phyloP scores from a whole-genome alignment of 2,113 vertebrate species.

The Datnioides undecimradiatus region DNA sequence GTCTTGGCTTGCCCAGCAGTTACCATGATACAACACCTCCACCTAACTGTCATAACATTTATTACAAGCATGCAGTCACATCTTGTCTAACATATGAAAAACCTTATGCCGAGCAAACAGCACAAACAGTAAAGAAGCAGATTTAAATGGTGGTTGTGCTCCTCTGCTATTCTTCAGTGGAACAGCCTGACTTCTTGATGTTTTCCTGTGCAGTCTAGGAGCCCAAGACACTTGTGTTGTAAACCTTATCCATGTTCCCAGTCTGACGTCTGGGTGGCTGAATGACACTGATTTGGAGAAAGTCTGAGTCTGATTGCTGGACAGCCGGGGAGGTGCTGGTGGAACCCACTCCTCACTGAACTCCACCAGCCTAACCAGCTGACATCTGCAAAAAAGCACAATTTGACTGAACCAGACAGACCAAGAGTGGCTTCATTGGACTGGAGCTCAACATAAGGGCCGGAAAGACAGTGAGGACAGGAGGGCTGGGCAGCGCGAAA shows the following conservation, averaged over 20 bases:
- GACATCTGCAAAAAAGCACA: slow-evolving; percentile 57
- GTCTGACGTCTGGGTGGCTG: slow-evolving; percentile 63
- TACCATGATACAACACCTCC: slow-evolving; percentile 18
- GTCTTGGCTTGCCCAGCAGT: background rate
- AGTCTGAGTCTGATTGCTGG: slow-evolving; percentile 66
- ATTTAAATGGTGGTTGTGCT: slow-evolving; percentile 3
- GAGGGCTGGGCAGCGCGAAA: slow-evolving; percentile 66
- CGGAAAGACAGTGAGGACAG: slow-evolving; percentile 76
- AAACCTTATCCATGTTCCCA: slow-evolving; percentile 63
- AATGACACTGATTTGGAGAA: slow-evolving; percentile 76
- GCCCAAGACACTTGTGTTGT: slow-evolving; percentile 67
- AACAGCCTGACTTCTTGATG: slow-evolving; percentile 64
- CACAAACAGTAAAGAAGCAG: slow-evolving; percentile 17
- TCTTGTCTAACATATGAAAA: slow-evolving; percentile 20
- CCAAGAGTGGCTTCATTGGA: slow-evolving; percentile 71
- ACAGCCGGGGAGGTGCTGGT: slow-evolving; percentile 71
- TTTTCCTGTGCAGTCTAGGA: slow-evolving; percentile 47
- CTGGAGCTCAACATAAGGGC: slow-evolving; percentile 76
- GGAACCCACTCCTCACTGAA: slow-evolving; percentile 66
- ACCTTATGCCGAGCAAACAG: background rate
- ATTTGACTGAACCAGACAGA: slow-evolving; percentile 76
- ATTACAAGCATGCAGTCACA: slow-evolving; percentile 9
- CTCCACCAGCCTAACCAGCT: slow-evolving; percentile 66
- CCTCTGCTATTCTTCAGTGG: slow-evolving; percentile 12
- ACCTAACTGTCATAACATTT: background rate